phyloP scores from a whole-genome alignment of 2,113 vertebrate species.

The Dipodomys ordii region DNA sequence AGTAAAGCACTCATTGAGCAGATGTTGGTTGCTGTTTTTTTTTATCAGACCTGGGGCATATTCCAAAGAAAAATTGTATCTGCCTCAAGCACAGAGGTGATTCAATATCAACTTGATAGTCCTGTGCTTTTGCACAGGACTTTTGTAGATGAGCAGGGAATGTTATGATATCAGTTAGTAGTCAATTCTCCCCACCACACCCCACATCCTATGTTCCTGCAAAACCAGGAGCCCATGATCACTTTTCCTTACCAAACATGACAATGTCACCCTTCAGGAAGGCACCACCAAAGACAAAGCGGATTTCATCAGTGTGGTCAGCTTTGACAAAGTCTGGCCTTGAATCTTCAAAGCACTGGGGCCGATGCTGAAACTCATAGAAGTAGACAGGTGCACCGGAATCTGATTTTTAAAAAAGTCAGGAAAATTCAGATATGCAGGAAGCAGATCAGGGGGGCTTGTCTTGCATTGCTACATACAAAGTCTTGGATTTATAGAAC shows the following conservation, averaged over 20 bases:
- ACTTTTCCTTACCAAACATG: slow-evolving; percentile 73
- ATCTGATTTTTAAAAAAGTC: slow-evolving; percentile 81
- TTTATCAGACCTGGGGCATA: background rate
- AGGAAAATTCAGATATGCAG: background rate
- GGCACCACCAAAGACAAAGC: slow-evolving; percentile 89
- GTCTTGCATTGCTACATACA: background rate
- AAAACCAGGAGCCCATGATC: background rate
- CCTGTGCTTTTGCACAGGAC: background rate
- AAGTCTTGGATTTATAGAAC: background rate
- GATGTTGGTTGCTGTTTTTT: background rate
- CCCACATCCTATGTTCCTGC: background rate
- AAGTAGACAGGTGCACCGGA: slow-evolving; percentile 90
- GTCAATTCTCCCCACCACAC: background rate
- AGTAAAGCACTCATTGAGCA: background rate
- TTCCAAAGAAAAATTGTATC: background rate
- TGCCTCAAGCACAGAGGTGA: background rate
- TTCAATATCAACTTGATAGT: background rate
- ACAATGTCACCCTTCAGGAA: slow-evolving; percentile 86
- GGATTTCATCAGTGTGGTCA: slow-evolving; percentile 92
- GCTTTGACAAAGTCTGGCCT: slow-evolving; percentile 89
- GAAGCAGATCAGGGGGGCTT: accelerated
- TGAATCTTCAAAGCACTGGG: slow-evolving; percentile 54
- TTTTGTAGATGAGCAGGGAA: background rate
- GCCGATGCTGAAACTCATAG: slow-evolving; percentile 92
- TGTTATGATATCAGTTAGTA: background rate